phyloP scores from a whole-genome alignment of 2,888 invertebrate genomes.

The Coleophora flavipennella region DNA sequence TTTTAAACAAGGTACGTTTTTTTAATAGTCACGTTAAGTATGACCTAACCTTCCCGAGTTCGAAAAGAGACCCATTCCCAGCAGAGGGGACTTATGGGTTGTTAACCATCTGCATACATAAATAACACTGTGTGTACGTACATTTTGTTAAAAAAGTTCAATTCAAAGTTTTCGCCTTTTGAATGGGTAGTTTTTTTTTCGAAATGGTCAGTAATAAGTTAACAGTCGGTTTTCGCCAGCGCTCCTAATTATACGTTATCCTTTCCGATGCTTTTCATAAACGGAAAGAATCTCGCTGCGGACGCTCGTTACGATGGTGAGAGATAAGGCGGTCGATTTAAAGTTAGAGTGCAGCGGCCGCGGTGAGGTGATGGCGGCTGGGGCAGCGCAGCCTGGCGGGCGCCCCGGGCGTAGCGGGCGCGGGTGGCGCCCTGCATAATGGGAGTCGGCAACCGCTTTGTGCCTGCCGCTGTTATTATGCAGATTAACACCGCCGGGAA shows the following conservation, averaged over 20 bases:
- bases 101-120: too few relatives aligned
- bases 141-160: too few relatives aligned
- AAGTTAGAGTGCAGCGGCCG: constrained; percentile 16
- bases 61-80: too few relatives aligned
- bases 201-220: constrained; percentile 8
- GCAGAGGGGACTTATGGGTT: too few relatives aligned
- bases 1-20: too few relatives aligned
- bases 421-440: constrained; percentile 68
- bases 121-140: too few relatives aligned
- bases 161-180: neutral
- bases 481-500: constrained; percentile 73
- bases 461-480: constrained; percentile 69
- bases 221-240: constrained; percentile 7
- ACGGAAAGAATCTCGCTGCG: constrained; percentile 28
- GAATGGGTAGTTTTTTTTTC: constrained; percentile 3
- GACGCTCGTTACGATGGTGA: constrained; percentile 38
- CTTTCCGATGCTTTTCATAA: constrained; percentile 24
- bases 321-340: constrained; percentile 43
- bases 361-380: constrained; percentile 2
- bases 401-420: constrained; percentile 19
- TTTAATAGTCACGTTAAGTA: too few relatives aligned
- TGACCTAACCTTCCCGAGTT: too few relatives aligned
- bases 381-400: neutral
- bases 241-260: constrained; percentile 21
- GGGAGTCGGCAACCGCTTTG: constrained; percentile 67